Evolutionary conservation across 2,888 invertebrate species (phyloP).

Genomic region (Iselma pallidipennis): DNA sequence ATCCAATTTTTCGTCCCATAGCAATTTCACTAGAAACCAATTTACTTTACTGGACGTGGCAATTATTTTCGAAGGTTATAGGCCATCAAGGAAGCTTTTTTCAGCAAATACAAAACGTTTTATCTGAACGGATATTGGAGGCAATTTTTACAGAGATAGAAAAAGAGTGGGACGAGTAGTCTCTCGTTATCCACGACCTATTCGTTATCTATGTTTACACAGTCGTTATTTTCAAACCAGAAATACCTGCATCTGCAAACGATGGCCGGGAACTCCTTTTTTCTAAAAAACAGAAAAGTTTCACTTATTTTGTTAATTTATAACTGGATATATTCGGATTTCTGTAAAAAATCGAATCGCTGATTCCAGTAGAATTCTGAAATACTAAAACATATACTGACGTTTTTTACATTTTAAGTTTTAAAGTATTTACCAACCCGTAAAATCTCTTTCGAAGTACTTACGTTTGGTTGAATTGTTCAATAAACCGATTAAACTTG

Average conservation of each 20-base stretch:
- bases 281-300: neutral
- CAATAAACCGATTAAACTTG: neutral
- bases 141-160: neutral
- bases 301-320: too few species aligned
- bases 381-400: too few species aligned
- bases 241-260: neutral
- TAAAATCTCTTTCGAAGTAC: too few species aligned
- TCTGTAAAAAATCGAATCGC: too few species aligned
- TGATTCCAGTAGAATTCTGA: too few species aligned
- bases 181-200: neutral
- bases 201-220: neutral
- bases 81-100: neutral
- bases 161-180: neutral
- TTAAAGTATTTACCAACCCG: too few species aligned
- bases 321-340: too few species aligned
- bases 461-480: neutral
- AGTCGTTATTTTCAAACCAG: neutral
- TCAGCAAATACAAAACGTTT: neutral
- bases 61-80: slow-evolving; percentile 2
- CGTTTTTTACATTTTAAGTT: too few species aligned
- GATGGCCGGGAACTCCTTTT: neutral
- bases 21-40: neutral
- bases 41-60: neutral
- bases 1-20: neutral
- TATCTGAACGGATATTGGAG: neutral